phyloP scores from a whole-genome alignment of 2,113 vertebrate species.

The Myxocyprinus asiaticus region DNA sequence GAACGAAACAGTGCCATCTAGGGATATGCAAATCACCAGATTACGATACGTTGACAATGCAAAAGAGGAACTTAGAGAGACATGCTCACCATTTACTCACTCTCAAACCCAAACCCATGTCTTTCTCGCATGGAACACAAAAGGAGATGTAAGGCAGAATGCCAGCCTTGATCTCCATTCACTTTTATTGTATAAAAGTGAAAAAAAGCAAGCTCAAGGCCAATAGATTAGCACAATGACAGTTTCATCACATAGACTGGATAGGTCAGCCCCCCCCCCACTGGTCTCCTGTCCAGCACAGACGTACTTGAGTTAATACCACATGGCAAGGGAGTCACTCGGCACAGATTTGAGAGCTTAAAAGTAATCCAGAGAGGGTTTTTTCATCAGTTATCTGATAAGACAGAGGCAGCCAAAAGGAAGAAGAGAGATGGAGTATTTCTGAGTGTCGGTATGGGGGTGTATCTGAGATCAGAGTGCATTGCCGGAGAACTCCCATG shows the following conservation, averaged over 20 bases:
- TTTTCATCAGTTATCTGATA: conserved; percentile 41
- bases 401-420: too few relatives aligned
- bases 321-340: conserved; percentile 51
- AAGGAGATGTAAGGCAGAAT: too few relatives aligned
- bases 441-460: background rate
- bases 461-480: conserved; percentile 24
- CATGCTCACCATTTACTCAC: background rate
- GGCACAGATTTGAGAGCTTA: conserved; percentile 33
- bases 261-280: conserved; percentile 27
- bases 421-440: conserved; percentile 44
- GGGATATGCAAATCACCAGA: conserved; percentile 44
- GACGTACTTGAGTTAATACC: conserved; percentile 31
- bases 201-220: conserved; percentile 54
- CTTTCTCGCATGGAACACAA: too few relatives aligned
- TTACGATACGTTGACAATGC: background rate
- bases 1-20: conserved; percentile 32
- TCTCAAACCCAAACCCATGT: too few relatives aligned
- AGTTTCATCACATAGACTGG: background rate
- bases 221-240: conserved; percentile 4
- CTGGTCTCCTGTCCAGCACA: conserved; percentile 10
- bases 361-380: conserved; percentile 20
- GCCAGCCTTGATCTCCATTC: too few relatives aligned
- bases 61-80: conserved; percentile 38
- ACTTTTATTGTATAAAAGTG: too few relatives aligned
- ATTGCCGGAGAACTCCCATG: background rate